Percentiles rank a stretch among this genome's conserved stretches.
These are phyloP conservation scores for Perizoma flavofasciatum DNA, from an alignment of 2,888 invertebrate species.

Conservation along the genomic window DNA sequence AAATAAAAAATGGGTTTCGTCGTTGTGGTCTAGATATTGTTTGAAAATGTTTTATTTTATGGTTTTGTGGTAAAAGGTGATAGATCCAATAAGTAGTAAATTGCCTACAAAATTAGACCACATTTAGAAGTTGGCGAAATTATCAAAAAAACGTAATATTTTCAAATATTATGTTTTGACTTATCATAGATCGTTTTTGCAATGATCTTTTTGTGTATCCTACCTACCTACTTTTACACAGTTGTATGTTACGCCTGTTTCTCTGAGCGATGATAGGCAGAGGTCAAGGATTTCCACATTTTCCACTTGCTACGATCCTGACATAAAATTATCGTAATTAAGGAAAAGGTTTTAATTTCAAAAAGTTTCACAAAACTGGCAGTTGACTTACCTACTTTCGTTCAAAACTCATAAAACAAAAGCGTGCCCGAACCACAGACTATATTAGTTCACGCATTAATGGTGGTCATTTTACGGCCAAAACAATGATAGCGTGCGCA, in stretches of 20 bases:
- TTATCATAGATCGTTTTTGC: neutral
- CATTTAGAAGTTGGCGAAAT: too few relatives aligned
- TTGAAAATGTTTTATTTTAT: constrained; percentile 1
- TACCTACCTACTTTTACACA: too few relatives aligned
- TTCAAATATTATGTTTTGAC: too few relatives aligned
- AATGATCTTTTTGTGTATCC: too few relatives aligned
- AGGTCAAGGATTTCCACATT: too few relatives aligned
- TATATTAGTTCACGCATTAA: neutral
- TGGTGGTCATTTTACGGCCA: neutral
- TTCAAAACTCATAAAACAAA: neutral
- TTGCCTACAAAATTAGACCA: neutral
- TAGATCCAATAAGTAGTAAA: neutral
- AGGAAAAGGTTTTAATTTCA: too few relatives aligned
- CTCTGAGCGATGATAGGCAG: too few relatives aligned
- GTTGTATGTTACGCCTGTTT: too few relatives aligned
- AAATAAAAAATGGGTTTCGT: constrained; percentile 8
- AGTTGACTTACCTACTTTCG: neutral
- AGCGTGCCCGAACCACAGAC: neutral
- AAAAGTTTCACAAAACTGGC: too few relatives aligned
- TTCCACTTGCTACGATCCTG: too few relatives aligned
- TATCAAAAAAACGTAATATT: too few relatives aligned
- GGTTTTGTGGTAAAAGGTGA: neutral
- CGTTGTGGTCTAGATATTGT: constrained; percentile 6
- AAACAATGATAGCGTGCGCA: neutral
- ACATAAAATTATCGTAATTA: too few relatives aligned